Conservation (phyloP, 1,140 invertebrate species). For the Caenorhabditis remanei region DNA sequence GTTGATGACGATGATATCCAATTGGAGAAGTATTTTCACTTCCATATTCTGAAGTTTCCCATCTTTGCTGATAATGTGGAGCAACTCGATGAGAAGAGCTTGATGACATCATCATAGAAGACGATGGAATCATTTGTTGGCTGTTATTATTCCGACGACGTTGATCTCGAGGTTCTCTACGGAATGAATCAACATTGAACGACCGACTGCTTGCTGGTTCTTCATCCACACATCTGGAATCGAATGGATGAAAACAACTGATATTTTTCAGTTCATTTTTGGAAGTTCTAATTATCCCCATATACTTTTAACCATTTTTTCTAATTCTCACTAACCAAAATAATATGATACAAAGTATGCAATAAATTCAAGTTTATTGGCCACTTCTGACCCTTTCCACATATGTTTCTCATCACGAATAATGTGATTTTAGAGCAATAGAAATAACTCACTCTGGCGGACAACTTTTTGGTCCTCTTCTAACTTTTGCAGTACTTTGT, state of each 20-base stretch:
- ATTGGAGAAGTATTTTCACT: conserved; percentile 42
- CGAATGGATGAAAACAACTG: too few relatives aligned
- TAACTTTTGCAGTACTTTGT: not conserved
- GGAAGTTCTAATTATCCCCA: too few relatives aligned
- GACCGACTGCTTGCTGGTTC: conserved; percentile 15
- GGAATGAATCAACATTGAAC: conserved; percentile 22
- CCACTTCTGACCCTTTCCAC: not conserved
- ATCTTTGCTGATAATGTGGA: not conserved
- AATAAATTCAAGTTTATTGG: conserved; percentile 42
- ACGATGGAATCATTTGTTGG: not conserved
- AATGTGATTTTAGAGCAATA: not conserved
- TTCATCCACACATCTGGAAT: conserved; percentile 22
- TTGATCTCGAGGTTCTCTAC: conserved; percentile 6
- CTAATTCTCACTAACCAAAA: too few relatives aligned
- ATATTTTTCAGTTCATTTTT: too few relatives aligned
- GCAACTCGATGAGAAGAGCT: not conserved
- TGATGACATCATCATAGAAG: conserved; percentile 2
- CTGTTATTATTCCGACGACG: conserved; percentile 12
- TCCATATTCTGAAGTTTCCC: conserved; percentile 29
- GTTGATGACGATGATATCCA: conserved; percentile 15
- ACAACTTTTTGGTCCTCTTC: conserved; percentile 40
- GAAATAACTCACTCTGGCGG: conserved; percentile 31
- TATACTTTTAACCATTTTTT: not conserved
- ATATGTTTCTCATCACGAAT: conserved; percentile 38
- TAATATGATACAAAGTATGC: not conserved